Conservation (phyloP, 2,113 vertebrate genomes). For the Oxyruncus cristatus region DNA sequence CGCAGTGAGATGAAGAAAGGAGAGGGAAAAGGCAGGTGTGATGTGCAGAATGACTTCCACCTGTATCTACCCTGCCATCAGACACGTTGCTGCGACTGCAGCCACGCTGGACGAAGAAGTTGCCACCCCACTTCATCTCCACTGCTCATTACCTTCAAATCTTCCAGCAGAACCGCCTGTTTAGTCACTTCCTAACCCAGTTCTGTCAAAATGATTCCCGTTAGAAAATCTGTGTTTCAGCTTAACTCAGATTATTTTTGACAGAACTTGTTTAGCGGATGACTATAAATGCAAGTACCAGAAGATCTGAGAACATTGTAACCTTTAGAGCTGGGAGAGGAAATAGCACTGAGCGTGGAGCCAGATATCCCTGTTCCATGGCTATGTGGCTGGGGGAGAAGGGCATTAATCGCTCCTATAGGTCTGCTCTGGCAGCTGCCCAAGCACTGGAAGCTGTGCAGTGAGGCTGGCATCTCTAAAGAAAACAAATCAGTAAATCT, state of each 20-base stretch:
- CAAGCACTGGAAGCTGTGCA: background rate
- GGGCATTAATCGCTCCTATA: background rate
- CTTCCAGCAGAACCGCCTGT: slow-evolving; percentile 39
- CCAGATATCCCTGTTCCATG: background rate
- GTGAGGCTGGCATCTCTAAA: background rate
- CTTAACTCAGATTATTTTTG: slow-evolving; percentile 69
- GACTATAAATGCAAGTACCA: slow-evolving; percentile 64
- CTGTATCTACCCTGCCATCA: background rate
- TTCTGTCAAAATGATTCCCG: slow-evolving; percentile 66
- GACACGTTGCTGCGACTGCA: background rate
- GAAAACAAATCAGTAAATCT: background rate
- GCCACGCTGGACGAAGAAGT: background rate
- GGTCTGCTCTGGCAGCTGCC: background rate
- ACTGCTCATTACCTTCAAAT: slow-evolving; percentile 55
- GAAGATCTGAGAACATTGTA: slow-evolving; percentile 56
- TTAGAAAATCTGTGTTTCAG: slow-evolving; percentile 64
- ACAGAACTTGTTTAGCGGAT: slow-evolving; percentile 62
- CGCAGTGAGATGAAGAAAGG: background rate
- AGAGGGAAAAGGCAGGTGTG: background rate
- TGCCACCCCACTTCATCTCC: slow-evolving; percentile 42
- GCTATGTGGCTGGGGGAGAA: background rate
- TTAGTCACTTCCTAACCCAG: slow-evolving; percentile 69
- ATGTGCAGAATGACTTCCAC: background rate
- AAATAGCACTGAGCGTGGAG: background rate
- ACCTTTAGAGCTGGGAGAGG: slow-evolving; percentile 41